phyloP scores from a whole-genome alignment of 2,797 vertebrate genomes.

The Melanotaenia boesemani region DNA sequence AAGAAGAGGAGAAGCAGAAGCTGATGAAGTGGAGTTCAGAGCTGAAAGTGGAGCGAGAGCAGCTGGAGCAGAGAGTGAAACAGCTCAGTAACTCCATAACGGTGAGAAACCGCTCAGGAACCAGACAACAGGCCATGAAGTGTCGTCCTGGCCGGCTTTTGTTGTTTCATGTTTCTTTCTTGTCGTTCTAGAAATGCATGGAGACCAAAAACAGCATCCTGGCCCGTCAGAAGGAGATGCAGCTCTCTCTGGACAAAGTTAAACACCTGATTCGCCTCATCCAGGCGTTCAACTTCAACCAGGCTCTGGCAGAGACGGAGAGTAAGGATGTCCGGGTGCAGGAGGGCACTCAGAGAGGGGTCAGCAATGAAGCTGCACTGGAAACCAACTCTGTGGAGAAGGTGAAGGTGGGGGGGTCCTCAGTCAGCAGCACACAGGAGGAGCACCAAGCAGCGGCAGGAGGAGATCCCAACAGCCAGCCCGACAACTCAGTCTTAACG shows the following conservation, averaged over 20 bases:
- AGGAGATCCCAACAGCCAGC: slow-evolving; percentile 8
- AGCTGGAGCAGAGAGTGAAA: slow-evolving; percentile 97
- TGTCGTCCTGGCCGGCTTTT: background rate
- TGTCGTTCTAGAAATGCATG: slow-evolving; percentile 94
- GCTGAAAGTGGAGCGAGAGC: slow-evolving; percentile 96
- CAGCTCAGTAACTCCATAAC: slow-evolving; percentile 98
- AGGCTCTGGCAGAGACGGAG: slow-evolving; percentile 85
- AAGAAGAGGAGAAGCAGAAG: slow-evolving; percentile 99
- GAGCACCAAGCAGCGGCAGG: slow-evolving; percentile 24
- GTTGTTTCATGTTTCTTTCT: slow-evolving; percentile 16
- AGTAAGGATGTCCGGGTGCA: slow-evolving; percentile 51
- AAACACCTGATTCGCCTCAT: slow-evolving; percentile 97
- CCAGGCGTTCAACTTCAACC: slow-evolving; percentile 95
- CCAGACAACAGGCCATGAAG: background rate
- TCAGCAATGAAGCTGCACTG: slow-evolving; percentile 20
- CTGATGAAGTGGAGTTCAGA: slow-evolving; percentile 98
- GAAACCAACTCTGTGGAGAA: slow-evolving; percentile 47
- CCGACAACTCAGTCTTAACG: background rate
- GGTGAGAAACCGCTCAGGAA: slow-evolving; percentile 73
- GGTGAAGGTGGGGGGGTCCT: slow-evolving; percentile 18
- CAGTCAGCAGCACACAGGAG: slow-evolving; percentile 23
- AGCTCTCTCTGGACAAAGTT: slow-evolving; percentile 95
- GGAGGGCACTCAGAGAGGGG: slow-evolving; percentile 15
- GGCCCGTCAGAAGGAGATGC: slow-evolving; percentile 98
- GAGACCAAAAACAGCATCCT: slow-evolving; percentile 98